Percentiles rank a stretch among this genome's conserved stretches.
Evolutionary conservation across 2,888 invertebrate species (phyloP).

Genomic region (Polymixis lichenea): DNA sequence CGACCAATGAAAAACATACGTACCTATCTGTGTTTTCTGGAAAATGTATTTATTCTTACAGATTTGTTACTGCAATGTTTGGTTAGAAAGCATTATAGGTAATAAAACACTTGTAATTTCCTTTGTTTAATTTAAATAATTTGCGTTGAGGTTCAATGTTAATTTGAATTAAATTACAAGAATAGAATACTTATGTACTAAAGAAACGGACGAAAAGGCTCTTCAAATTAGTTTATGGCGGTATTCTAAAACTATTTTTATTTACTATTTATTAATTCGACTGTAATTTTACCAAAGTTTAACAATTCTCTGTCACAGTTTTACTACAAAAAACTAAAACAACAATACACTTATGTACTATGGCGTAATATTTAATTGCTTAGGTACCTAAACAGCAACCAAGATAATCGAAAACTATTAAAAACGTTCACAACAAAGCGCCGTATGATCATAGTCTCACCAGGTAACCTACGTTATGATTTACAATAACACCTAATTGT

Average conservation of each 20-base stretch:
- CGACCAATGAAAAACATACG: background rate
- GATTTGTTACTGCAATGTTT: background rate
- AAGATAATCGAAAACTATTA: background rate
- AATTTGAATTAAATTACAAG: background rate
- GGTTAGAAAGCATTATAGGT: background rate
- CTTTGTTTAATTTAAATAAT: background rate
- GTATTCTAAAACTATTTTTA: background rate
- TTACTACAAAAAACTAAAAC: background rate
- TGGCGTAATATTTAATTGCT: background rate
- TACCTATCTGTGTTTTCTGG: background rate
- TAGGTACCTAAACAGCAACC: background rate
- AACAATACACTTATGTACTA: background rate
- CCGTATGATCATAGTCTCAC: background rate
- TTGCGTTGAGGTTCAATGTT: background rate
- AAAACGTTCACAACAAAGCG: background rate
- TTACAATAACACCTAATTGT: background rate
- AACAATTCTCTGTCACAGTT: background rate
- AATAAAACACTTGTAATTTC: constrained; percentile 17
- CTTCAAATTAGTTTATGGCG: background rate
- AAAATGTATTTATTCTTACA: background rate
- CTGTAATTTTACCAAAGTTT: background rate
- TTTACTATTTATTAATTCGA: background rate
- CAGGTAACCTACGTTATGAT: no score
- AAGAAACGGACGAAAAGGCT: background rate
- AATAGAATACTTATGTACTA: background rate